A percentile compares a stretch with the other conserved stretches of the same genome.
These are phyloP conservation scores for Serrognathus titanus DNA, from an alignment of 2,888 invertebrate species.

Conservation along the genomic window DNA sequence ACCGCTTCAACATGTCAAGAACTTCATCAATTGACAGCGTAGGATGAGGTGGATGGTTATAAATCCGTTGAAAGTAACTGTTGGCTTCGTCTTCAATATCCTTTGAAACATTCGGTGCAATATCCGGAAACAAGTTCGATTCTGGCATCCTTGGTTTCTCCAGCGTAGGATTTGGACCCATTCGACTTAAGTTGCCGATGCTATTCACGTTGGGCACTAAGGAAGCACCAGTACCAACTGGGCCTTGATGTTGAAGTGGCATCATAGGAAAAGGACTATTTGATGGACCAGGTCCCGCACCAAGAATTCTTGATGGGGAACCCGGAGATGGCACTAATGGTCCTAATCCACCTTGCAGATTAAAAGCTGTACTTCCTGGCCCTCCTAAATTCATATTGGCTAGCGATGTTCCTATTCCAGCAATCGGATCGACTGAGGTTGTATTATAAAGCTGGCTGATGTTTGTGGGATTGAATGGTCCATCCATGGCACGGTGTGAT, in stretches of 20 bases:
- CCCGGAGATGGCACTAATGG: slow-evolving; percentile 78
- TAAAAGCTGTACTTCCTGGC: slow-evolving; percentile 69
- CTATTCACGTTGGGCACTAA: slow-evolving; percentile 53
- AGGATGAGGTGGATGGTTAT: slow-evolving; percentile 95
- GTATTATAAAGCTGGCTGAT: slow-evolving; percentile 70
- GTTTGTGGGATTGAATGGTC: slow-evolving; percentile 66
- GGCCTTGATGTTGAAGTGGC: slow-evolving; percentile 60
- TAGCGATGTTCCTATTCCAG: slow-evolving; percentile 70
- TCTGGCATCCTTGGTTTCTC: slow-evolving; percentile 63
- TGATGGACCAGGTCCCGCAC: slow-evolving; percentile 59
- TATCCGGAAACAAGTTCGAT: slow-evolving; percentile 72
- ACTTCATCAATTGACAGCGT: slow-evolving; percentile 94
- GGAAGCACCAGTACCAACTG: slow-evolving; percentile 52
- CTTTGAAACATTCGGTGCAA: slow-evolving; percentile 79
- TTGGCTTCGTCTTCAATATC: slow-evolving; percentile 99
- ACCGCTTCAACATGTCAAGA: slow-evolving; percentile 90
- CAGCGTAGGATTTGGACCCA: slow-evolving; percentile 63
- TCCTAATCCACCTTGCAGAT: slow-evolving; percentile 65
- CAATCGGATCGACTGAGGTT: slow-evolving; percentile 69
- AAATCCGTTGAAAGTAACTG: slow-evolving; percentile 96
- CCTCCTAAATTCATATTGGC: slow-evolving; percentile 73
- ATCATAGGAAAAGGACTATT: slow-evolving; percentile 79
- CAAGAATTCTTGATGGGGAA: slow-evolving; percentile 78
- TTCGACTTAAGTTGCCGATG: slow-evolving; percentile 65
- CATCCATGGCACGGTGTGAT: slow-evolving; percentile 69